A percentile compares a stretch with the other conserved stretches of the same genome.
These are phyloP conservation scores for Gastrophysa polygoni DNA, from an alignment of 2,888 invertebrate species.

Conservation along the genomic window DNA sequence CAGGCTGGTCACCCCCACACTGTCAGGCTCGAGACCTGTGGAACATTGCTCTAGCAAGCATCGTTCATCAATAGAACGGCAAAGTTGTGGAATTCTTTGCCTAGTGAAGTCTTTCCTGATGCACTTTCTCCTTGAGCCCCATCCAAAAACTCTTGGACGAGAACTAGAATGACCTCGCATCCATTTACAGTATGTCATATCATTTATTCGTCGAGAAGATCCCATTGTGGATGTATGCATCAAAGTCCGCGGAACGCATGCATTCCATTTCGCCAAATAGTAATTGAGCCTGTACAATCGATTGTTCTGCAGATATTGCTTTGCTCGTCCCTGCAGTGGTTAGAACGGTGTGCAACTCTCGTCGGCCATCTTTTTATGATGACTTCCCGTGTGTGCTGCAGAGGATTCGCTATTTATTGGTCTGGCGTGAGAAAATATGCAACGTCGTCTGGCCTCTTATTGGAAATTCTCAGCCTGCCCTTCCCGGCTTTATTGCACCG, in stretches of 20 bases:
- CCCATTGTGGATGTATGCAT: no score
- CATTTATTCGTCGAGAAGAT: no score
- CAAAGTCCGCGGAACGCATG: constrained; percentile 23
- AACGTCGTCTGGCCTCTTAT: neutral
- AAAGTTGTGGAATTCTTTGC: no score
- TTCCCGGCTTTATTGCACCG: constrained; percentile 17
- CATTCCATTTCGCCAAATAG: constrained; percentile 35
- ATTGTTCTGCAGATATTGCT: constrained; percentile 48
- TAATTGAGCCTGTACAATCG: constrained; percentile 38
- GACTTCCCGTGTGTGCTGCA: constrained; percentile 25
- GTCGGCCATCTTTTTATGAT: constrained; percentile 39
- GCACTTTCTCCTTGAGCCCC: no score
- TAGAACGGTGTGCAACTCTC: constrained; percentile 31
- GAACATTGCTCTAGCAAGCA: no score
- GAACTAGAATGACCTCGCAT: no score
- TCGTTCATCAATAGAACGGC: no score
- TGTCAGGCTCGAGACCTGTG: no score
- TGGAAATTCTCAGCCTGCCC: neutral
- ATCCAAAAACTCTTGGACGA: no score
- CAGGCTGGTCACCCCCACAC: no score
- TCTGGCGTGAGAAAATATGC: neutral
- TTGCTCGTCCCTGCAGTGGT: constrained; percentile 44
- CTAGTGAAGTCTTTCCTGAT: no score
- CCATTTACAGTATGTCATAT: neutral
- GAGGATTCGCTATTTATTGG: constrained; percentile 13